Evolutionary conservation across 2,113 vertebrate species (phyloP).

Genomic region (Meriones unguiculatus): DNA sequence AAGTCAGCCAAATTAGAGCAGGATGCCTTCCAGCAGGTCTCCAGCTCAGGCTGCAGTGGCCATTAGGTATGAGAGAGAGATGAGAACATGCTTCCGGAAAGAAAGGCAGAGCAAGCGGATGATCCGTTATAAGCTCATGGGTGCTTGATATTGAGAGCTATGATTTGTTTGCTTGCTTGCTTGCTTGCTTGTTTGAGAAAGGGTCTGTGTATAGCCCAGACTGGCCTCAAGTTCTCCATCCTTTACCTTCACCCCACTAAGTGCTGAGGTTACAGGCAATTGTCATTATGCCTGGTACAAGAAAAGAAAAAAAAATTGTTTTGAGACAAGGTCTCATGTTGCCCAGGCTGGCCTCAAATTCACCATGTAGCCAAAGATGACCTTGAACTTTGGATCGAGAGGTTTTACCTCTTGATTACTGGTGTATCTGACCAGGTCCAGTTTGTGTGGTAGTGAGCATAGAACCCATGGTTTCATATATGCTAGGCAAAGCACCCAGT

Average conservation of each 20-base stretch:
- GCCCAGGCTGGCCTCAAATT: not conserved
- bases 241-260: not conserved
- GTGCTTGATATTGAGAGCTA: not conserved
- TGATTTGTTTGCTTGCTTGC: not conserved
- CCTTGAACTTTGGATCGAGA: not conserved
- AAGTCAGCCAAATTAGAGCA: constrained; percentile 64
- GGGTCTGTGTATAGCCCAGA: not conserved
- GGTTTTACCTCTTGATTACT: not conserved
- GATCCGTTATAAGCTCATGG: not conserved
- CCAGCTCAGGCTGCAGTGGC: not conserved
- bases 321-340: not conserved
- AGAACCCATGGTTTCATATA: not conserved
- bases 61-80: not conserved
- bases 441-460: not conserved
- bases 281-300: not conserved
- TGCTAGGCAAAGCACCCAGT: not conserved
- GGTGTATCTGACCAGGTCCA: not conserved
- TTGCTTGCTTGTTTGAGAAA: not conserved
- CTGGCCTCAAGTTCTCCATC: not conserved
- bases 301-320: not conserved
- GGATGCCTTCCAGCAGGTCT: constrained; percentile 39
- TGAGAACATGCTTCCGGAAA: not conserved
- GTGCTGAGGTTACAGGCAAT: not conserved
- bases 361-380: not conserved
- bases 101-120: not conserved